Evolutionary conservation across 2,797 vertebrate species (phyloP).

Genomic region (Peromyscus nudipes): DNA sequence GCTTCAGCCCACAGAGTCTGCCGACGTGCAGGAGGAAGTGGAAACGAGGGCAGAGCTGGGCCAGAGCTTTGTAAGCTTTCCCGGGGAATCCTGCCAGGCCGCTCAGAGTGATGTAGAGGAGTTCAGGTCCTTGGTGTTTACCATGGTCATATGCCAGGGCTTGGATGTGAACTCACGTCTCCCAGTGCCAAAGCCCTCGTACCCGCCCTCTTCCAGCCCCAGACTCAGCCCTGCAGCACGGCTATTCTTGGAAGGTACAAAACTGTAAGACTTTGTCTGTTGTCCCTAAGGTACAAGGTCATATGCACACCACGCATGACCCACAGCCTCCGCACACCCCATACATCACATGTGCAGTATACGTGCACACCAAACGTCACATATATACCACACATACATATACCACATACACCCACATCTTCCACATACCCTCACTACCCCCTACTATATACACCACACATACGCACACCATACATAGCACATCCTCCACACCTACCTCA

Average conservation of each 20-base stretch:
- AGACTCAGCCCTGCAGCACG: neutral
- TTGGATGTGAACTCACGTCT: neutral
- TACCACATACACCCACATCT: neutral
- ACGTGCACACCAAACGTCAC: neutral
- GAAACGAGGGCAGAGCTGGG: neutral
- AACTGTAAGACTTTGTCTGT: neutral
- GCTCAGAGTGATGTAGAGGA: neutral
- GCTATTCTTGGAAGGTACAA: neutral
- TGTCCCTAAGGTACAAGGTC: neutral
- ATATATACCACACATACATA: too few relatives aligned
- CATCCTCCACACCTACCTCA: neutral
- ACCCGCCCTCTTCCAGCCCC: neutral
- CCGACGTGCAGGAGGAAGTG: neutral
- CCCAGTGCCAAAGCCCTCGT: neutral
- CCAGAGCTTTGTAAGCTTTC: neutral
- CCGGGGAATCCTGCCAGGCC: neutral
- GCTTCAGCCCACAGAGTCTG: neutral
- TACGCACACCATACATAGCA: neutral
- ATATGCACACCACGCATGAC: neutral
- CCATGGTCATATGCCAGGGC: neutral
- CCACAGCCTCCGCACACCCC: neutral
- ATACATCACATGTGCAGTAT: neutral
- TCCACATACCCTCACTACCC: neutral
- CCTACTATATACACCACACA: neutral
- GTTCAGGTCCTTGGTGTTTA: neutral